Percentiles rank a stretch among this genome's conserved stretches.
Conservation (phyloP, 64 coral and sea anemone species). For the Montipora efflorescens region DNA sequence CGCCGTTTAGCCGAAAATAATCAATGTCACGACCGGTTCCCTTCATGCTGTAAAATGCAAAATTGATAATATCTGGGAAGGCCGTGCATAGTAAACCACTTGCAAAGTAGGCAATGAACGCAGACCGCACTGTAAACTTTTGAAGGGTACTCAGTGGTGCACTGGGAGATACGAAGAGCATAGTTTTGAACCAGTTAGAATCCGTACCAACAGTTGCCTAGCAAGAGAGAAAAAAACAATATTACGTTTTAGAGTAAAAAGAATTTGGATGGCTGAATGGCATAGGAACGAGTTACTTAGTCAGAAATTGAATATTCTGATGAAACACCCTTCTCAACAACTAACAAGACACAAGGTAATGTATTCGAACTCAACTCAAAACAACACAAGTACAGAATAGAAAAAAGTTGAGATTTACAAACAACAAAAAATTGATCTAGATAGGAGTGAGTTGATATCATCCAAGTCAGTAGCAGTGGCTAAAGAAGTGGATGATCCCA, state of each 20-base stretch:
- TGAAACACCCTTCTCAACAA: too few relatives aligned
- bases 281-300: too few relatives aligned
- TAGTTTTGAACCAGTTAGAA: constrained; percentile 22
- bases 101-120: neutral
- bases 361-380: too few relatives aligned
- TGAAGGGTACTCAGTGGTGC: neutral
- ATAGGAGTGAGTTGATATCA: too few relatives aligned
- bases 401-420: too few relatives aligned
- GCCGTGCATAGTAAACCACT: neutral
- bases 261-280: too few relatives aligned
- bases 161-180: constrained; percentile 14
- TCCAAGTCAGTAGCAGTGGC: too few relatives aligned
- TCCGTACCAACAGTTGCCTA: neutral
- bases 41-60: constrained; percentile 6
- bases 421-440: too few relatives aligned
- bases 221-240: neutral
- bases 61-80: neutral
- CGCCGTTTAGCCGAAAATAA: neutral
- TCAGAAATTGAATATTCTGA: too few relatives aligned
- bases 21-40: neutral
- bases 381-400: too few relatives aligned
- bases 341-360: too few relatives aligned
- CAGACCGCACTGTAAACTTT: constrained; percentile 1
- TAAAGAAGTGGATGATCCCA: too few relatives aligned
- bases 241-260: neutral